Evolutionary conservation across 2,113 vertebrate genomes (phyloP).

Genomic region (Trematocara unimaculatum): DNA sequence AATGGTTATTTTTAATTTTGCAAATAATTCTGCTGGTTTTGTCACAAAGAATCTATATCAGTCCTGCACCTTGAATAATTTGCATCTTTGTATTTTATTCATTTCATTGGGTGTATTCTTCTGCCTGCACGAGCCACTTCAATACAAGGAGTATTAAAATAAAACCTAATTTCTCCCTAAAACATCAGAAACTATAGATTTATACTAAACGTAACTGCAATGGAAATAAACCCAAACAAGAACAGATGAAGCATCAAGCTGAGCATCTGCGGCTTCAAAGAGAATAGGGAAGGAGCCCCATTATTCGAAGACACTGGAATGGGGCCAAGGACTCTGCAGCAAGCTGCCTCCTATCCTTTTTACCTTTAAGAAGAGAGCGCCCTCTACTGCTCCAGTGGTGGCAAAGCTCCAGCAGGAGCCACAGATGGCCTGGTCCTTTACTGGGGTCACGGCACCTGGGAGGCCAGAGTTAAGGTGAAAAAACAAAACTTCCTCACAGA

Average conservation of each 20-base stretch:
- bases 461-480: neutral
- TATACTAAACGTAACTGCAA: neutral
- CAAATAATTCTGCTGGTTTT: neutral
- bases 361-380: conserved; percentile 76
- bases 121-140: neutral
- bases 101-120: accelerated
- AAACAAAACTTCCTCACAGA: neutral
- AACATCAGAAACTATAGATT: neutral
- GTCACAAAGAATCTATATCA: neutral
- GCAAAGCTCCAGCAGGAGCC: conserved; percentile 79
- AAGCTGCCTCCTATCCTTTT: neutral
- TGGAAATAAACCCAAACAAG: neutral
- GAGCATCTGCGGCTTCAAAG: neutral
- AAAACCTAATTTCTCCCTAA: neutral
- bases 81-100: neutral
- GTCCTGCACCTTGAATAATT: neutral
- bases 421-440: conserved; percentile 78
- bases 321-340: neutral
- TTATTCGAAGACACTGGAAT: neutral
- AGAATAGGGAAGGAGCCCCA: neutral
- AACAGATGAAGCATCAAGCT: neutral
- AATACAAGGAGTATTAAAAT: neutral
- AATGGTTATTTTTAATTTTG: neutral
- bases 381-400: conserved; percentile 72
- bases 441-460: conserved; percentile 77